Conservation (phyloP, 2,113 vertebrate genomes). For the Amphilophus citrinellus region DNA sequence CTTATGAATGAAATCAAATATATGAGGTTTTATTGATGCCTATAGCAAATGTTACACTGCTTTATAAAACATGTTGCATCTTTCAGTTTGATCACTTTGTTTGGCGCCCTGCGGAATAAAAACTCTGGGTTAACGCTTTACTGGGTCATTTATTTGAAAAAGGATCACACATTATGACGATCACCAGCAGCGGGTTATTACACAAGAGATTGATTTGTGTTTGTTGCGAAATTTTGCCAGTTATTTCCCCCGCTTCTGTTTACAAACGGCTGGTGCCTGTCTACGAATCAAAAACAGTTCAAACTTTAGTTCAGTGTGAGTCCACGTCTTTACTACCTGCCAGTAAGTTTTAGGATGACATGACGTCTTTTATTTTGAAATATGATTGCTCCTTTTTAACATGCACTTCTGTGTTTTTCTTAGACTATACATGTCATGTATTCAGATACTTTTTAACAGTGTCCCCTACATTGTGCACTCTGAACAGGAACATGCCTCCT, state of each 20-base stretch:
- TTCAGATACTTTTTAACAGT: background rate
- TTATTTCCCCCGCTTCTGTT: background rate
- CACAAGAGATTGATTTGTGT: background rate
- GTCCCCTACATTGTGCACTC: background rate
- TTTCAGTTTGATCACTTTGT: background rate
- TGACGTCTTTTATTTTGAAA: slow-evolving; percentile 1
- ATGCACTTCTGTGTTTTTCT: background rate
- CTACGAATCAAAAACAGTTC: background rate
- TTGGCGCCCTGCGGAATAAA: background rate
- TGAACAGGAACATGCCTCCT: slow-evolving; percentile 73
- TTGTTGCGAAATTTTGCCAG: background rate
- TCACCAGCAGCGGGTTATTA: background rate
- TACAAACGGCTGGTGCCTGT: background rate
- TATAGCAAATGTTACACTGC: no score
- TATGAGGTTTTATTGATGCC: no score
- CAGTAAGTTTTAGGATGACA: background rate
- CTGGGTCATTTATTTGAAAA: background rate
- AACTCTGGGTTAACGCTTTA: no score
- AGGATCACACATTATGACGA: background rate
- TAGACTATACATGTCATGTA: background rate
- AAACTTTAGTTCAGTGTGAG: background rate
- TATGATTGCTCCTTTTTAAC: background rate
- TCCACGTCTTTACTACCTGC: background rate
- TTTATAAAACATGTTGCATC: no score
- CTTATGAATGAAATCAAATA: no score